Conservation (phyloP, 2,797 vertebrate species). For the Protonibea diacanthus region DNA sequence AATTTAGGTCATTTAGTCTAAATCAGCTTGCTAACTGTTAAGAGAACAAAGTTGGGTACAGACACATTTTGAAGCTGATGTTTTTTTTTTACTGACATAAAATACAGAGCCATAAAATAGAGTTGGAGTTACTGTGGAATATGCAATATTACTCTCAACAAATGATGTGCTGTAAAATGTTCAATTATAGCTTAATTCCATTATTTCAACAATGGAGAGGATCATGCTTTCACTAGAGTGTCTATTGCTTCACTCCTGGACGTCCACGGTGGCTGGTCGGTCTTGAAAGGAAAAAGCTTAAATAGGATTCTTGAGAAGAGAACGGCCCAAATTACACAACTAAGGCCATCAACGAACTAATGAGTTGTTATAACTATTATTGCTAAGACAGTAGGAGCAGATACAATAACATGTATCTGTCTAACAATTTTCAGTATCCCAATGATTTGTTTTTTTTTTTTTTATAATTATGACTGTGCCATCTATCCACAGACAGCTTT, state of each 20-base stretch:
- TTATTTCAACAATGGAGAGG: background rate
- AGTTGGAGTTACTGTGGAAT: background rate
- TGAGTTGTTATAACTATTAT: background rate
- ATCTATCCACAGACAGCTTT: slow-evolving; percentile 1
- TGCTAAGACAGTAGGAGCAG: background rate
- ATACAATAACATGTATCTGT: background rate
- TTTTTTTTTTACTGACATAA: slow-evolving; percentile 9
- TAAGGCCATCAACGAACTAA: background rate
- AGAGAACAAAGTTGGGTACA: slow-evolving; percentile 7
- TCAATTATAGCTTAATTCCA: background rate
- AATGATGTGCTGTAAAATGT: background rate
- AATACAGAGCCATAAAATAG: background rate
- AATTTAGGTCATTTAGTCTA: slow-evolving; percentile 25
- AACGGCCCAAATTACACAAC: background rate
- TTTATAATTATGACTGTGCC: background rate
- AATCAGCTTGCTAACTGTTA: slow-evolving; percentile 24
- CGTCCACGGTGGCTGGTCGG: background rate
- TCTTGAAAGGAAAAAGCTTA: background rate
- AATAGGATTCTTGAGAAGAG: background rate
- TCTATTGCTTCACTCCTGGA: background rate
- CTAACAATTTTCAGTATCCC: background rate
- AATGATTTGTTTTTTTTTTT: slow-evolving; percentile 9
- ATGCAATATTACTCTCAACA: background rate
- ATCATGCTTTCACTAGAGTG: background rate
- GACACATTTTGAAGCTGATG: background rate